A percentile compares a stretch with the other conserved stretches of the same genome.
phyloP scores from a whole-genome alignment of 2,888 invertebrate species.

The Baronia brevicornis region DNA sequence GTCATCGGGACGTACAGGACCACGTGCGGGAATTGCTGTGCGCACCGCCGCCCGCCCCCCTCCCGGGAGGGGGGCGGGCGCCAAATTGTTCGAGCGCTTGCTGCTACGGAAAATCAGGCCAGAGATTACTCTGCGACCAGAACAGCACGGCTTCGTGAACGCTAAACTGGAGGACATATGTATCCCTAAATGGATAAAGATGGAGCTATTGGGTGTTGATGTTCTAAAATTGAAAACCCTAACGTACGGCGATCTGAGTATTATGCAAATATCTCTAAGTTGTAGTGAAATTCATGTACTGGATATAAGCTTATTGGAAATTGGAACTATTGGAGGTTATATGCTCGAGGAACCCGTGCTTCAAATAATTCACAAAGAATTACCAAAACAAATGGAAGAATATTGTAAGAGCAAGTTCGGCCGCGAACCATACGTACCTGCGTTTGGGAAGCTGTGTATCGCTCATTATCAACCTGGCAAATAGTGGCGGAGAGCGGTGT shows the following conservation, averaged over 20 bases:
- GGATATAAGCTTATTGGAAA: slow-evolving; percentile 25
- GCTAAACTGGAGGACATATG: slow-evolving; percentile 37
- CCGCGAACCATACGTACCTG: slow-evolving; percentile 46
- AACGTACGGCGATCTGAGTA: slow-evolving; percentile 29
- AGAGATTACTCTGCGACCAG: no score
- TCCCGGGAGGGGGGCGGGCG: no score
- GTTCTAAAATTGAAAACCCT: slow-evolving; percentile 35
- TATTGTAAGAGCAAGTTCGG: slow-evolving; percentile 53
- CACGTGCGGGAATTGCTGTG: no score
- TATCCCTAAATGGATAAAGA: slow-evolving; percentile 53
- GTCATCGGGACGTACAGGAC: no score
- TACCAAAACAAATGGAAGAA: slow-evolving; percentile 35
- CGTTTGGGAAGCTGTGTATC: slow-evolving; percentile 48
- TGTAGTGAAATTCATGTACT: slow-evolving; percentile 31
- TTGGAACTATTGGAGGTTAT: slow-evolving; percentile 30
- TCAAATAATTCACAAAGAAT: slow-evolving; percentile 16
- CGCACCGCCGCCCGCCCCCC: no score
- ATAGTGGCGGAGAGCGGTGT: slow-evolving; percentile 54
- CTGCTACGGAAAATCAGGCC: no score
- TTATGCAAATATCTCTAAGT: slow-evolving; percentile 25
- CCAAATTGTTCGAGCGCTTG: no score
- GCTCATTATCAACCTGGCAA: slow-evolving; percentile 37
- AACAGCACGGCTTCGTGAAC: slow-evolving; percentile 39
- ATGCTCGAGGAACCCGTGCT: slow-evolving; percentile 15
- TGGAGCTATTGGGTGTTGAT: slow-evolving; percentile 41